Percentiles rank a stretch among this genome's conserved stretches.
Conservation (phyloP, 2,888 invertebrate genomes). For the Diarsia brunnea region DNA sequence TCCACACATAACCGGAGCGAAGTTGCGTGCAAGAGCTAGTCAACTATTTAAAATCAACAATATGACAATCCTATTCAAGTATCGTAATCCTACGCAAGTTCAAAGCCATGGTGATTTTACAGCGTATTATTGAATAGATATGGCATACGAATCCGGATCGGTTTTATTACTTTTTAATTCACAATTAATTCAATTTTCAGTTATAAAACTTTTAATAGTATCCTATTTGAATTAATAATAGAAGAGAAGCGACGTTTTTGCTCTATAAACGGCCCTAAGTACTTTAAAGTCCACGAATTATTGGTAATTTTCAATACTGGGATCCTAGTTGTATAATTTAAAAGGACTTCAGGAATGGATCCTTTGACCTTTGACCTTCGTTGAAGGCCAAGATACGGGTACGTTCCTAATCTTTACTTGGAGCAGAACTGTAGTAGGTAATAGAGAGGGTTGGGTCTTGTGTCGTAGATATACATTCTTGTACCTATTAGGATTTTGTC, state of each 20-base stretch:
- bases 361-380: constrained; percentile 57
- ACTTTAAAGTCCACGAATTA: constrained; percentile 35
- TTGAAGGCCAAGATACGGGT: constrained; percentile 46
- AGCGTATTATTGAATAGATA: constrained; percentile 60
- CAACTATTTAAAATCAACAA: neutral
- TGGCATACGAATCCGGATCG: constrained; percentile 61
- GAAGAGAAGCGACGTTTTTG: constrained; percentile 31
- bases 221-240: constrained; percentile 46
- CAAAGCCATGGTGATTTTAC: constrained; percentile 32
- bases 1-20: too few species aligned
- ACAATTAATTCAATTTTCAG: constrained; percentile 68
- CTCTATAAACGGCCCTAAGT: constrained; percentile 27
- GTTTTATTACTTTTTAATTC: constrained; percentile 72
- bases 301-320: constrained; percentile 27
- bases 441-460: constrained; percentile 52
- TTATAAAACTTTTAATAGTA: constrained; percentile 50
- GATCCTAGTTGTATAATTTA: constrained; percentile 32
- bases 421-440: constrained; percentile 42
- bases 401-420: constrained; percentile 55
- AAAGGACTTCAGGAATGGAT: constrained; percentile 38
- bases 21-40: neutral
- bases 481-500: constrained; percentile 51
- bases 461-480: constrained; percentile 44
- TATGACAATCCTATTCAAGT: constrained; percentile 26
- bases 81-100: constrained; percentile 3